phyloP scores from a whole-genome alignment of 2,888 invertebrate species.

The Anthoptus insignis region DNA sequence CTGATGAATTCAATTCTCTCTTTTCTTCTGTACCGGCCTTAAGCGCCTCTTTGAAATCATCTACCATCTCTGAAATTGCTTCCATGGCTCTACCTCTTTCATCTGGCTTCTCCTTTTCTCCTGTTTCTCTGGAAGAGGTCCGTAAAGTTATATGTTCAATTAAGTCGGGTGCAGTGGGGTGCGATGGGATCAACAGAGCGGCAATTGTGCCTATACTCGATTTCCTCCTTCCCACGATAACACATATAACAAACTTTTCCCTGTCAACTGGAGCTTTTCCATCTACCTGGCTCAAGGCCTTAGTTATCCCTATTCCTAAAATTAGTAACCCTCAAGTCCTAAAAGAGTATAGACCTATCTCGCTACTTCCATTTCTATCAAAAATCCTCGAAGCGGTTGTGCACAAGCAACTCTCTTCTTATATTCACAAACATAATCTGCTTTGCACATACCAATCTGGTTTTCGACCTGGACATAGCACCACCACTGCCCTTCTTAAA shows the following conservation, averaged over 20 bases:
- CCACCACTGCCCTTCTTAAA: constrained; percentile 2
- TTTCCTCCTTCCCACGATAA: not conserved
- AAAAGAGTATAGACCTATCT: not conserved
- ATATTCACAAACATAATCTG: constrained; percentile 8
- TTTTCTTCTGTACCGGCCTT: not conserved
- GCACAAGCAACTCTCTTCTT: constrained; percentile 12
- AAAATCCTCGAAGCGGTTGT: constrained; percentile 27
- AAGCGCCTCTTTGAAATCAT: too few relatives aligned
- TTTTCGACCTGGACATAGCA: constrained; percentile 22
- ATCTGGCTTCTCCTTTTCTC: not conserved
- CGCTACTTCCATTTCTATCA: constrained; percentile 8
- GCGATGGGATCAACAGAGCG: not conserved
- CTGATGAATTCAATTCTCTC: not conserved
- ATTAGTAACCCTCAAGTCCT: not conserved
- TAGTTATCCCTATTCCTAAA: not conserved
- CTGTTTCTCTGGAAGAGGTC: not conserved
- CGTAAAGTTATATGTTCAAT: not conserved
- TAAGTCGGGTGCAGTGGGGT: not conserved
- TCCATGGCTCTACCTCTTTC: not conserved
- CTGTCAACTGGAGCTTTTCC: too few relatives aligned
- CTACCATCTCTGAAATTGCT: not conserved
- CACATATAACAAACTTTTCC: too few relatives aligned
- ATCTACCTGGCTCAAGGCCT: not conserved
- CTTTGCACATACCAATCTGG: constrained; percentile 25
- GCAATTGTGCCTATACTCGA: not conserved